Percentiles rank a stretch among this genome's conserved stretches.
Evolutionary conservation across 2,888 invertebrate genomes (phyloP).

Genomic region (Aporophyla nigra): DNA sequence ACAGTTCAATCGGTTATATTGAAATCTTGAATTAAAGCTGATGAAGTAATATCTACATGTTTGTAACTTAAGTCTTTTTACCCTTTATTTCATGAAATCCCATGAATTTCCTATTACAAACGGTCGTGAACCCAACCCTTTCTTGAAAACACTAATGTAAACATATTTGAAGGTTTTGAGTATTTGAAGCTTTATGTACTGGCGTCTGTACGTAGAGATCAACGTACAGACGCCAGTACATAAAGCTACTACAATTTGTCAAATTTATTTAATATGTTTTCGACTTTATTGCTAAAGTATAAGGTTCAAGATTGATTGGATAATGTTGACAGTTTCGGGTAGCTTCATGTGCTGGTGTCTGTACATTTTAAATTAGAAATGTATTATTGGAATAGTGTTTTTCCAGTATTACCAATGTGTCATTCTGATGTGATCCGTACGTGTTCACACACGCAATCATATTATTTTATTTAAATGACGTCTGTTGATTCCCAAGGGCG

Average conservation of each 20-base stretch:
- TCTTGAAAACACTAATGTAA: neutral
- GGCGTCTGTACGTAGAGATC: too few species aligned
- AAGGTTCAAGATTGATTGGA: too few species aligned
- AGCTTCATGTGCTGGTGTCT: too few species aligned
- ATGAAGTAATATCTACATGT: neutral
- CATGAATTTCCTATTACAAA: neutral
- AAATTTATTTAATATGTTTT: too few species aligned
- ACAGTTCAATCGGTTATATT: neutral
- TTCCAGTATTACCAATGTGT: conserved; percentile 17
- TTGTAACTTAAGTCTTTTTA: neutral
- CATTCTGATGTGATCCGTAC: conserved; percentile 6
- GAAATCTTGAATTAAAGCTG: neutral
- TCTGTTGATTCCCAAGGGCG: conserved; percentile 4
- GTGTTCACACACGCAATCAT: conserved; percentile 37
- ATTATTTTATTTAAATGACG: conserved; percentile 50
- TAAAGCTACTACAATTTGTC: too few species aligned
- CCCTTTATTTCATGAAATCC: neutral
- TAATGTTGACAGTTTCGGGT: too few species aligned
- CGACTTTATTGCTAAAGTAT: too few species aligned
- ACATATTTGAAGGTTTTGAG: too few species aligned
- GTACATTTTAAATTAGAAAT: neutral
- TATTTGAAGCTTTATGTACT: too few species aligned
- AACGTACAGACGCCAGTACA: too few species aligned
- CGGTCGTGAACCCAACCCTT: neutral
- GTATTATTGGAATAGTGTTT: conserved; percentile 22